Evolutionary conservation across 2,888 invertebrate species (phyloP), one percentile per base, ranked within the genome.

Genomic region (Tachystola acroxantha): DNA sequence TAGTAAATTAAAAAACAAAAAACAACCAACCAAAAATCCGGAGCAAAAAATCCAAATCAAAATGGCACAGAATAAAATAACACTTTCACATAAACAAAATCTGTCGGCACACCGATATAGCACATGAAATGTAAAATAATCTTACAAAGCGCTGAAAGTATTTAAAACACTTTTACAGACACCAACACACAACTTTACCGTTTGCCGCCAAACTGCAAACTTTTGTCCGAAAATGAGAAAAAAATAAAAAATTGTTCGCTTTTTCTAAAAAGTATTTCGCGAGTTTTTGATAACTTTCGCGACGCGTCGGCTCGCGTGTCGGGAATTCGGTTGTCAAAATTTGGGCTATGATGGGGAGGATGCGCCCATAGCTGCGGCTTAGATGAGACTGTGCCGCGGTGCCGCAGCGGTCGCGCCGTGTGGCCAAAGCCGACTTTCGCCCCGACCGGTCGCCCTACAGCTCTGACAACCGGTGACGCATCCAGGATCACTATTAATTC

Each of bases 351-450:
- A 70, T 70, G 72, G 81, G 84, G 84, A 85, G 70, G 86, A 86
- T 86, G 86, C 68, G 76, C 80, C 73, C 86, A 84, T 85, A 84
- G 84, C 86, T 76, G 76, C 71, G 78, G 86, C 76, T 85, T 84
- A 84, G 80, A 84, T 76, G 84, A 82, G 86, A 86, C 86, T 86
- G 86, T 85, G 79, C 72, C 75, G 69, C 60, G 71, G 65, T 71
- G 62, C 71, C 72, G 78, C 76, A 71, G 60, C 77, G 69, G 64
- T 65, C 75, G 74, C 71, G 72, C 75, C 68, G 77, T 74, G 74
- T 75, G 71, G 71, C 78, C 78, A 62, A 54, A 59, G 68, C 63
- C 78, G 81, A 85, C 85, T 84, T 81, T 81, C 85, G 85, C 84
- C 81, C 82, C 85, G 80, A 86, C 84, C 80, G 74, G 82, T 85